Base-by-base conservation (phyloP, 2,797 vertebrate species). In the Phylloscopus collybita region DNA sequence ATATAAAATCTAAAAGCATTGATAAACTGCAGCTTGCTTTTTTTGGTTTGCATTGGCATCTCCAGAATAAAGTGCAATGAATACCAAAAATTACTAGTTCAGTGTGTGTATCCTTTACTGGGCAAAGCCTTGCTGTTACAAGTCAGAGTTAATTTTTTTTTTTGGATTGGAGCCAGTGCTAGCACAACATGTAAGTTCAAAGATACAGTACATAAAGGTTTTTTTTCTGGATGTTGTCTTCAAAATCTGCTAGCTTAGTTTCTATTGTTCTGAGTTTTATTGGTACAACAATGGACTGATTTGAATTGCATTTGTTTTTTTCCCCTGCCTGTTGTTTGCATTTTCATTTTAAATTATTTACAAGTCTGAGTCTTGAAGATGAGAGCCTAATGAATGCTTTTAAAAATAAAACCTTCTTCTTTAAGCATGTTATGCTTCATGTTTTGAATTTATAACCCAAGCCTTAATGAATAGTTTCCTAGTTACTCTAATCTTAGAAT, bases 281-380 rank as follows among this genome's bases (percentile, higher is more conserved):
- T 95, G 80, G 79, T 95, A 67, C 83, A 94, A 92, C 86, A 94
- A 44, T 92, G 87, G 71, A 79, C 75, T 90, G 72, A 94, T 93
- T 95, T 90, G 90, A 96, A 95, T 91, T 96, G 89, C 62, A 57
- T 92, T 94, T 95, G 72, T 30, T 75, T 94, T 94, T 85, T 83
- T 64, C 11, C 18, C 53, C 67, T 80, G 49, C 47, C 29, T 92
- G 80, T 92, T 94, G 90, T 92, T 94, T 1, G 1, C 64, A 84
- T 96, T 93, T 95, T 97, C 79, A 90, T 88, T 96, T 90, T 96
- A 97, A 96, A 97, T 97, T 96, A 97, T 97, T 97, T 97, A 94
- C 87, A 92, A 92, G 83, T 92, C 79, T 88, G 89, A 94, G 83
- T 27, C 94, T 91, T 86, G 66, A 84, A 93, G 90, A 93, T 95